Conservation (phyloP, 2,888 invertebrate genomes). For the Ochropleura leucogaster region DNA sequence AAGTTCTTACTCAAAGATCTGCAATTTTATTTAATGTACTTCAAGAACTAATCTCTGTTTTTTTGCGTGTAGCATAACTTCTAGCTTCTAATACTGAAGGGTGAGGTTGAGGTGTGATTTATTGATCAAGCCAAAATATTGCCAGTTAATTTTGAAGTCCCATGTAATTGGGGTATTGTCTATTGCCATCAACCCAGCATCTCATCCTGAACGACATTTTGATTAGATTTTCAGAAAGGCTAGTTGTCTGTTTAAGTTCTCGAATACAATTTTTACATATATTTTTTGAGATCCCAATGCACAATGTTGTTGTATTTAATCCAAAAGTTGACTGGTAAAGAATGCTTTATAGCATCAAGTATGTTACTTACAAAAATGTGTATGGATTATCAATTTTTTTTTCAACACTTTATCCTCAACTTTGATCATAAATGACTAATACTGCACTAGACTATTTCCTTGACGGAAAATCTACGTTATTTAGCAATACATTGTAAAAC, state of each 20-base stretch:
- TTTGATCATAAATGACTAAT: slow-evolving; percentile 24
- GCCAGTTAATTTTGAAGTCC: not conserved
- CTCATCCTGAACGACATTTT: not conserved
- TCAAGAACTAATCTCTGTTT: not conserved
- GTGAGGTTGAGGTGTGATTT: not conserved
- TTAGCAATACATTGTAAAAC: not conserved
- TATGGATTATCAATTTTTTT: too few relatives aligned
- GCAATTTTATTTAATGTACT: not conserved
- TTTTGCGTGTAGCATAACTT: not conserved
- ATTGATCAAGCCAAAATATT: not conserved
- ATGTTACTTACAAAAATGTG: too few relatives aligned
- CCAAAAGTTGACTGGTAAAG: too few relatives aligned
- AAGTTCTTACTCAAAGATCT: slow-evolving; percentile 1
- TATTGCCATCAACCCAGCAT: not conserved
- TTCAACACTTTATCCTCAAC: slow-evolving; percentile 15
- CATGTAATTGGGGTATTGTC: not conserved
- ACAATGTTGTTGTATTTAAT: too few relatives aligned
- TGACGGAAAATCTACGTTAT: slow-evolving; percentile 30
- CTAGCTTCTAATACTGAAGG: not conserved
- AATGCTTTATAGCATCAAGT: too few relatives aligned
- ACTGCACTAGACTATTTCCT: slow-evolving; percentile 21
- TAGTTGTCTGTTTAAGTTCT: too few relatives aligned
- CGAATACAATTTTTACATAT: too few relatives aligned
- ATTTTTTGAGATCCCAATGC: too few relatives aligned
- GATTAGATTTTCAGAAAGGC: not conserved